Evolutionary conservation across 2,888 invertebrate genomes (phyloP).

Genomic region (Acronicta aceris): DNA sequence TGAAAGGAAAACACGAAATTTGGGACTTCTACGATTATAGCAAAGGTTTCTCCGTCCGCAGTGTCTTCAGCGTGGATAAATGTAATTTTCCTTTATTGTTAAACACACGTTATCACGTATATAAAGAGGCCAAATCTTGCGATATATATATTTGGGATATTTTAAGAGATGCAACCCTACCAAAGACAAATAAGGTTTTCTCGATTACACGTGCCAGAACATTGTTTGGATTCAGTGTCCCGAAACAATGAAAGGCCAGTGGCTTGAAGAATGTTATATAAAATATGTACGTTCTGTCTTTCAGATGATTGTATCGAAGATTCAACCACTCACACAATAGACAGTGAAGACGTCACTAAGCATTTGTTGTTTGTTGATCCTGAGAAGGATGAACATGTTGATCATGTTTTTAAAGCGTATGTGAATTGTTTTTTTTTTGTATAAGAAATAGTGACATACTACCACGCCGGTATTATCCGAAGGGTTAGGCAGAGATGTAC

Average conservation of each 20-base stretch:
- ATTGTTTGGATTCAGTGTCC: no score
- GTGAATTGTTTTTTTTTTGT: slow-evolving; percentile 14
- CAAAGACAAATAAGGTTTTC: no score
- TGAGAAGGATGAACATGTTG: slow-evolving; percentile 68
- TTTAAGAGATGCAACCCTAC: no score
- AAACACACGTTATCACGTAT: no score
- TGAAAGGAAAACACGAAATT: slow-evolving; percentile 63
- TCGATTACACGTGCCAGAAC: no score
- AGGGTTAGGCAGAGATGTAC: no score
- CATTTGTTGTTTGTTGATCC: slow-evolving; percentile 61
- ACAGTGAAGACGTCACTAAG: slow-evolving; percentile 59
- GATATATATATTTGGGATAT: no score
- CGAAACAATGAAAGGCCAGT: no score
- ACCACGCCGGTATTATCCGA: no score
- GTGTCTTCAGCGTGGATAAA: slow-evolving; percentile 23
- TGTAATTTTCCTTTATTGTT: slow-evolving; percentile 31
- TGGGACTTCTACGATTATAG: slow-evolving; percentile 65
- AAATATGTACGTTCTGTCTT: neutral
- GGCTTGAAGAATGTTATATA: no score
- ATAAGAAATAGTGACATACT: no score
- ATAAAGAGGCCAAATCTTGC: no score
- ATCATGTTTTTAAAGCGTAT: slow-evolving; percentile 70
- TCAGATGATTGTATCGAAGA: slow-evolving; percentile 51
- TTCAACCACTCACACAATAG: slow-evolving; percentile 13
- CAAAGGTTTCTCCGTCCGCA: slow-evolving; percentile 33